Evolutionary conservation across 2,888 invertebrate species (phyloP), one percentile per base, ranked within the genome.

Genomic region (Branchinecta sandiegonensis): DNA sequence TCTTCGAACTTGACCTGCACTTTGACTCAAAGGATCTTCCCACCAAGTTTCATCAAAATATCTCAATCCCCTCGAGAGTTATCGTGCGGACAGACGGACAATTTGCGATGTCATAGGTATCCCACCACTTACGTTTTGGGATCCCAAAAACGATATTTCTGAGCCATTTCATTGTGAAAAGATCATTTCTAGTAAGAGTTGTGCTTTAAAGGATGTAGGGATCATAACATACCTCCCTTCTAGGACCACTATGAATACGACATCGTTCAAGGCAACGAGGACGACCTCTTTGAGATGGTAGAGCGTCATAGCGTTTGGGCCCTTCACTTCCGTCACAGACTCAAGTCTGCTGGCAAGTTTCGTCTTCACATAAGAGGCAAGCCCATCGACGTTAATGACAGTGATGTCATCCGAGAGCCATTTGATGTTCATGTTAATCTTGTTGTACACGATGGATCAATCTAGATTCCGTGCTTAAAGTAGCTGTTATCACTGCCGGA

Each of bases 291-390:
- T 74, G 83, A 84, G 71, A 77, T 85, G 74, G 77, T 81, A 10
- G 80, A 81, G 71, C 81, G 81, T 71, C 80, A 81, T 73, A 83
- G 82, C 7, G 78, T 84, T 5, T 84, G 83, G 82, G 81, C 82
- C 1, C 75, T 85, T 23, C 84, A 84, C 73, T 85, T 85, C 77
- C 79, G 79, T 67, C 78, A 80, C 71, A 79, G 83, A 70, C 76
- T 84, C 56, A 81, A 81, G 73, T 56, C 78, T 63, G 79, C 83
- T 1, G 82, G 79, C 2, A 77, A 79, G 10, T 85, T 83, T 75
- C 79, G 81, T 65, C 74, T 85, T 69, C 78, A 82, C 66, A 82
- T 85, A n/a, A 80, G 81, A 67, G 84, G 75, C 8, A 73, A 74
- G 12, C 72, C 72, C 10, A 56, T 56, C n/a, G 63, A 56, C 23